Evolutionary conservation across 2,113 vertebrate species (phyloP).

Genomic region (Eurypyga helias): DNA sequence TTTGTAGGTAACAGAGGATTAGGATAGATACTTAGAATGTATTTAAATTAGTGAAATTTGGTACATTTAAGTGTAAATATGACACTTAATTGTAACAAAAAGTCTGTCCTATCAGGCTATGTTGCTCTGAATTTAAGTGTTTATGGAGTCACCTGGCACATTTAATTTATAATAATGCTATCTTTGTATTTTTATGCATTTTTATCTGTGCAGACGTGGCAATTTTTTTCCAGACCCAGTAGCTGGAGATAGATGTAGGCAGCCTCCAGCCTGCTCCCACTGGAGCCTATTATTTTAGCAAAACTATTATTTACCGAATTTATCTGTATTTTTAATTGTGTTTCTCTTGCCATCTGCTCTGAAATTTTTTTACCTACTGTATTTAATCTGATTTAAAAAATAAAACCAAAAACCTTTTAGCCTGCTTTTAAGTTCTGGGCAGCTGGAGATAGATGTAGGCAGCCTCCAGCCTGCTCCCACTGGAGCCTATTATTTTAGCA

Average conservation of each 20-base stretch:
- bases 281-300: constrained; percentile 5
- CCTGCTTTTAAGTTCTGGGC: not conserved
- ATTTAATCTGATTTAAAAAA: constrained; percentile 4
- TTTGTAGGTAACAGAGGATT: not conserved
- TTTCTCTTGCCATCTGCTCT: constrained; percentile 11
- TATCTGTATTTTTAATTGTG: constrained; percentile 17
- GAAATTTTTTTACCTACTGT: not conserved
- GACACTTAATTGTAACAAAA: not conserved
- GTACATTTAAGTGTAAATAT: not conserved
- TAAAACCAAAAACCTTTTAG: not conserved
- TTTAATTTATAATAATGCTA: not conserved
- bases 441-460: not conserved
- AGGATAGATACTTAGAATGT: not conserved
- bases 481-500: constrained; percentile 5
- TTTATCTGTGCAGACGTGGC: not conserved
- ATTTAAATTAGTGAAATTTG: not conserved
- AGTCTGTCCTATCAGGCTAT: not conserved
- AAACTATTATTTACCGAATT: constrained; percentile 1
- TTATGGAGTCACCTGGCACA: not conserved
- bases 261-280: not conserved
- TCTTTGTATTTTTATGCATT: not conserved
- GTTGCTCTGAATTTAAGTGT: not conserved
- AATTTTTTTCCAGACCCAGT: not conserved
- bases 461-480: not conserved
- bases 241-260: not conserved